These are phyloP conservation scores for Solea solea DNA, from an alignment of 2,113 vertebrate species.

Conservation along the genomic window DNA sequence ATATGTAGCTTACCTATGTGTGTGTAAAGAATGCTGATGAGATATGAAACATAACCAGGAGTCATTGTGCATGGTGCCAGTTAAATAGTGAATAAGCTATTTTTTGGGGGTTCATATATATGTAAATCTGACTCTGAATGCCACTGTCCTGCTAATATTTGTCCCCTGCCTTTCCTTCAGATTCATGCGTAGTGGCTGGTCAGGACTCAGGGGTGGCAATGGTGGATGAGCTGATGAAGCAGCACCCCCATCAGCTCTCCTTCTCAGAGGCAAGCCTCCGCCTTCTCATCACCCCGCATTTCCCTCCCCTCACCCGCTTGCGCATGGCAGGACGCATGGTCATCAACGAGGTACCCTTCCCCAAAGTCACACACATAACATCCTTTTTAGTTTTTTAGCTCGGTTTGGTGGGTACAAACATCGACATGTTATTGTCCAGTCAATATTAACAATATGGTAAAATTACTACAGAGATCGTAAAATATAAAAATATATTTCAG, in stretches of 20 bases:
- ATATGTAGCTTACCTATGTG: too few species aligned
- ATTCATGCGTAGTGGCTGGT: constrained; percentile 66
- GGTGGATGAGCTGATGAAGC: constrained; percentile 81
- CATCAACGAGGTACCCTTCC: constrained; percentile 77
- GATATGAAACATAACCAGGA: too few species aligned
- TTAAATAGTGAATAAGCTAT: too few species aligned
- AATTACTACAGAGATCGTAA: not conserved
- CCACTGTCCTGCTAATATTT: too few species aligned
- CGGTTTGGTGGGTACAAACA: constrained; percentile 21
- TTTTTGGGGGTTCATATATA: too few species aligned
- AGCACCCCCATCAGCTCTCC: constrained; percentile 78
- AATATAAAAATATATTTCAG: too few species aligned
- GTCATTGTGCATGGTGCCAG: too few species aligned
- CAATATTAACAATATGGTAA: not conserved
- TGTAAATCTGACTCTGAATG: too few species aligned
- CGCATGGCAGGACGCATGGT: constrained; percentile 75
- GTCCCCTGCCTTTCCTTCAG: constrained; percentile 30
- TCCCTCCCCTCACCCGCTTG: constrained; percentile 71
- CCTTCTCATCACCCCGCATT: constrained; percentile 78
- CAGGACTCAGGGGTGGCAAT: constrained; percentile 77
- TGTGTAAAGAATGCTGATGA: too few species aligned
- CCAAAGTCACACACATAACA: constrained; percentile 26
- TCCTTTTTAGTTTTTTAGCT: not conserved
- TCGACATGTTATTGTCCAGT: not conserved
- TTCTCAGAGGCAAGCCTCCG: constrained; percentile 84